phyloP scores from a whole-genome alignment of 2,113 vertebrate species.

The Python bivittatus region DNA sequence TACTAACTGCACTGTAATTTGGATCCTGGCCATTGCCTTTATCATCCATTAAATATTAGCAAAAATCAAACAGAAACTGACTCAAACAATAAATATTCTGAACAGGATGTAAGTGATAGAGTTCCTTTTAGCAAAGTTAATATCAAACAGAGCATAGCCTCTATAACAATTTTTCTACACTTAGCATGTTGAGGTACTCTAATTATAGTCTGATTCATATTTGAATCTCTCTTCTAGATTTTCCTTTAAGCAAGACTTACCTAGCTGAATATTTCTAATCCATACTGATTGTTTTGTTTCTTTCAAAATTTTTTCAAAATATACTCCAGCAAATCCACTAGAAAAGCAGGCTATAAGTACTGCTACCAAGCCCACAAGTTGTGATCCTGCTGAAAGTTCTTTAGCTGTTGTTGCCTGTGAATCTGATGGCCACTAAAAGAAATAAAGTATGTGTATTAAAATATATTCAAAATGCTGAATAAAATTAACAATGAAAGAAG shows the following conservation, averaged over 20 bases:
- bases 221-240: conserved; percentile 4
- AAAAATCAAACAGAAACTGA: conserved; percentile 20
- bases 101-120: conserved; percentile 28
- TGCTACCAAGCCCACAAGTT: conserved; percentile 87
- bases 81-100: background rate
- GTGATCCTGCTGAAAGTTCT: conserved; percentile 83
- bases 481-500: conserved; percentile 25
- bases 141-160: background rate
- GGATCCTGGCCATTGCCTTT: background rate
- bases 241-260: conserved; percentile 71
- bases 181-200: background rate
- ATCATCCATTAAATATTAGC: background rate
- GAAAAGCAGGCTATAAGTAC: conserved; percentile 95
- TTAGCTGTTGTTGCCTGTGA: conserved; percentile 71
- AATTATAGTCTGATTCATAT: background rate
- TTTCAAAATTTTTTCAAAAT: conserved; percentile 98
- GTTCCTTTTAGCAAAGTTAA: conserved; percentile 19
- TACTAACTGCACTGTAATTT: background rate
- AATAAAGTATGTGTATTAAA: conserved; percentile 36
- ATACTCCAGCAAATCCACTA: conserved; percentile 96
- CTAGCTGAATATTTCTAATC: conserved; percentile 97
- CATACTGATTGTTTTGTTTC: conserved; percentile 98
- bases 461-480: background rate
- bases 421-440: conserved; percentile 89
- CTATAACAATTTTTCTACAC: conserved; percentile 14